Evolutionary conservation across 2,113 vertebrate species (phyloP).

Genomic region (Pipa parva): DNA sequence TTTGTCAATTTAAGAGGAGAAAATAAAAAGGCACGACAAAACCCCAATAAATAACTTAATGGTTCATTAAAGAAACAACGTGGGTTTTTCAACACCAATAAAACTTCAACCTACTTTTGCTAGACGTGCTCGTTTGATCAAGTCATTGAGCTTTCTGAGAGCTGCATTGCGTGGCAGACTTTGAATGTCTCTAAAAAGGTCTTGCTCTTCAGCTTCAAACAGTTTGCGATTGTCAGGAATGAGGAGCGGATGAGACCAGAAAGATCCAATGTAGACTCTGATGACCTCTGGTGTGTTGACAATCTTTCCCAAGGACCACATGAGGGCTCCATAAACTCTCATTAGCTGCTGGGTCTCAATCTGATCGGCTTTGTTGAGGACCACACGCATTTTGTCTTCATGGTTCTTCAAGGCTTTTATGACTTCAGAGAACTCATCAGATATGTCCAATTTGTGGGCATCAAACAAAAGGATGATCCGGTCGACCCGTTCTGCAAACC

Average conservation of each 20-base stretch:
- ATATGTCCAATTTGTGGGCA: slow-evolving; percentile 96
- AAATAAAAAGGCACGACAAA: too few species aligned
- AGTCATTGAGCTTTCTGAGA: slow-evolving; percentile 91
- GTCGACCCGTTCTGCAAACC: slow-evolving; percentile 94
- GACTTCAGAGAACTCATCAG: slow-evolving; percentile 94
- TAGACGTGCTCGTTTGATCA: slow-evolving; percentile 91
- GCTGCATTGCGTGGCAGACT: slow-evolving; percentile 91
- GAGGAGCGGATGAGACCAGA: slow-evolving; percentile 93
- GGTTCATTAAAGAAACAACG: too few species aligned
- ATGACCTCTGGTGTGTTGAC: slow-evolving; percentile 97
- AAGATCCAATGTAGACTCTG: slow-evolving; percentile 96
- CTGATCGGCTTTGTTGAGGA: slow-evolving; percentile 96
- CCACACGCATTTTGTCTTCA: slow-evolving; percentile 96
- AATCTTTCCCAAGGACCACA: slow-evolving; percentile 94
- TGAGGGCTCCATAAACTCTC: slow-evolving; percentile 93
- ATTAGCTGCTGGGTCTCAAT: slow-evolving; percentile 97
- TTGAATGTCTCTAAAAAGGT: slow-evolving; percentile 93
- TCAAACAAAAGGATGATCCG: slow-evolving; percentile 95
- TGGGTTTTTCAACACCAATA: too few species aligned
- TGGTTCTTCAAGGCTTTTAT: slow-evolving; percentile 98
- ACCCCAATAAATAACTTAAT: too few species aligned
- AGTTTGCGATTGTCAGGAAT: slow-evolving; percentile 94
- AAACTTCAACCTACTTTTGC: slow-evolving; percentile 75
- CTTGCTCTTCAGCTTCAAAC: slow-evolving; percentile 94
- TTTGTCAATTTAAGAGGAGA: too few species aligned